Conservation (phyloP, 2,113 vertebrate species). For the Pitta sordida region DNA sequence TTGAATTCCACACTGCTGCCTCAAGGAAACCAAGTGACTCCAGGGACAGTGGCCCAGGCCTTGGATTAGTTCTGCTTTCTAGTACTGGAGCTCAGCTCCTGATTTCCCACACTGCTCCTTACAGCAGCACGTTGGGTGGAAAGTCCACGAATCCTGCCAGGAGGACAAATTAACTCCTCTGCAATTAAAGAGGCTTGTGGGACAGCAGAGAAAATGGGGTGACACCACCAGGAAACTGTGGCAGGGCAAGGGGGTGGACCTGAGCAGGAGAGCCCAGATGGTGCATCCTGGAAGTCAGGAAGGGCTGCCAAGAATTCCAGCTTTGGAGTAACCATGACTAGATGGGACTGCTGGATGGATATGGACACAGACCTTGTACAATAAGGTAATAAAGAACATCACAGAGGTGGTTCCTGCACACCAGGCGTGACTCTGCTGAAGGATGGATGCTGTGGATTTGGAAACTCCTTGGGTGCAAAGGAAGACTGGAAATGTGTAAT, state of each 20-base stretch:
- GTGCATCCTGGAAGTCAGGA: neutral
- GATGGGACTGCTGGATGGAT: neutral
- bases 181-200: neutral
- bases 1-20: neutral
- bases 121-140: neutral
- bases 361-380: accelerated
- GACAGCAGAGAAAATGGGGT: neutral
- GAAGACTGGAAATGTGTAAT: neutral
- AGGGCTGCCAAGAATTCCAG: neutral
- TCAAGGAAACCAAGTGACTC: neutral
- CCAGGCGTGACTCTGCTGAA: neutral
- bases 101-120: neutral
- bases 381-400: neutral
- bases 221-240: neutral
- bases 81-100: neutral
- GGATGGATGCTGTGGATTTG: neutral
- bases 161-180: neutral
- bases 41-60: neutral
- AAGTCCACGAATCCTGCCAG: neutral
- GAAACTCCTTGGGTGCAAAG: neutral
- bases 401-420: neutral
- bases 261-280: neutral
- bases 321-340: accelerated
- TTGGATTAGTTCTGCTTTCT: neutral
- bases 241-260: neutral